phyloP scores from a whole-genome alignment of 2,113 vertebrate genomes.

The Bos indicus region DNA sequence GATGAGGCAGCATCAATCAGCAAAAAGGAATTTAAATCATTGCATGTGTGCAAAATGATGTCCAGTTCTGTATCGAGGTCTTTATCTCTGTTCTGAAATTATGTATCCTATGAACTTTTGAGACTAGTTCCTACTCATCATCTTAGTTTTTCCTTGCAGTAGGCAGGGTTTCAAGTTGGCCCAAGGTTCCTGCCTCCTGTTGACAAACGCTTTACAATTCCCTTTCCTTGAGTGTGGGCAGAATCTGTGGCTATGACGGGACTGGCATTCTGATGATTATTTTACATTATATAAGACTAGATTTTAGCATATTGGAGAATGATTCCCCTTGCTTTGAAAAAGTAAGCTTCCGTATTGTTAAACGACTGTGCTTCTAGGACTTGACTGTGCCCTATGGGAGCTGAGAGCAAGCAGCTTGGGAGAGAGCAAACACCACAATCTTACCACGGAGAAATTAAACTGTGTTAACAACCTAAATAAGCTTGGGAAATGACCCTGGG shows the following conservation, averaged over 20 bases:
- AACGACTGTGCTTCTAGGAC: not conserved
- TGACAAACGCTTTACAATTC: not conserved
- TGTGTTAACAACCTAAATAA: not conserved
- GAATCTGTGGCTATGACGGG: not conserved
- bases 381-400: accelerated
- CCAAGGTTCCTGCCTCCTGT: not conserved
- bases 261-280: not conserved
- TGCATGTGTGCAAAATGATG: not conserved
- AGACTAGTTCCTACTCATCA: not conserved
- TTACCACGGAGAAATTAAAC: not conserved
- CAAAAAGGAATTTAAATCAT: not conserved
- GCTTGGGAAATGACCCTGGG: not conserved
- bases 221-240: not conserved
- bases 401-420: not conserved
- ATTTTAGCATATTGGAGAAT: not conserved
- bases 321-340: not conserved
- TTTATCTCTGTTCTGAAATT: not conserved
- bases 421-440: not conserved
- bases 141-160: not conserved
- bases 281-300: not conserved
- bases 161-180: not conserved
- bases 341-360: not conserved
- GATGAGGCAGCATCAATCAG: not conserved
- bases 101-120: not conserved
- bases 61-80: not conserved